A percentile compares a stretch with the other conserved stretches of the same genome.
phyloP scores from a whole-genome alignment of 2,113 vertebrate species.

The Amblyornis subalaris region DNA sequence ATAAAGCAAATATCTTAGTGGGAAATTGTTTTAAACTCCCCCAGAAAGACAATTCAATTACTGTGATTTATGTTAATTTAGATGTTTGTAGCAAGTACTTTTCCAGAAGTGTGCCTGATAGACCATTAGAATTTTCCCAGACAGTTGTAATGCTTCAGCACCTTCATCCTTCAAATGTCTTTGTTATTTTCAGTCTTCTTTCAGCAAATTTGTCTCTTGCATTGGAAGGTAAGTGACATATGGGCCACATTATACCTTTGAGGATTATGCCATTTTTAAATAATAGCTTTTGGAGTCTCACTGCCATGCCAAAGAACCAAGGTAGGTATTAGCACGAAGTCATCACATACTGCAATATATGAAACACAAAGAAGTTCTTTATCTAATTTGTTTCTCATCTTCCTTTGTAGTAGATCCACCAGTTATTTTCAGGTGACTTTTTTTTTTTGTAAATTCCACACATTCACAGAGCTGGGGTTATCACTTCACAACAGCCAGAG shows the following conservation, averaged over 20 bases:
- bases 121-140: constrained; percentile 49
- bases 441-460: neutral
- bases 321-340: neutral
- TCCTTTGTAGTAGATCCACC: neutral
- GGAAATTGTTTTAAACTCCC: constrained; percentile 41
- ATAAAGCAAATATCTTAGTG: neutral
- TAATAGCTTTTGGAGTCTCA: neutral
- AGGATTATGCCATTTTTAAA: neutral
- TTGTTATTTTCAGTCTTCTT: constrained; percentile 34
- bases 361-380: neutral
- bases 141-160: constrained; percentile 51
- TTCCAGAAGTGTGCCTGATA: constrained; percentile 47
- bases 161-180: constrained; percentile 60
- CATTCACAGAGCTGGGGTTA: neutral
- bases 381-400: neutral
- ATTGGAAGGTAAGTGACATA: neutral
- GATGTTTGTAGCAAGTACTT: constrained; percentile 24
- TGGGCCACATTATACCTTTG: neutral
- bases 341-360: neutral
- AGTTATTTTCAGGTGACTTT: neutral
- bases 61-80: constrained; percentile 59
- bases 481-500: neutral
- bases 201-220: neutral
- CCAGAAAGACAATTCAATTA: constrained; percentile 21
- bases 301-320: neutral